Base-by-base conservation (phyloP, 2,888 invertebrate species). In the Pardosa pseudoannulata region DNA sequence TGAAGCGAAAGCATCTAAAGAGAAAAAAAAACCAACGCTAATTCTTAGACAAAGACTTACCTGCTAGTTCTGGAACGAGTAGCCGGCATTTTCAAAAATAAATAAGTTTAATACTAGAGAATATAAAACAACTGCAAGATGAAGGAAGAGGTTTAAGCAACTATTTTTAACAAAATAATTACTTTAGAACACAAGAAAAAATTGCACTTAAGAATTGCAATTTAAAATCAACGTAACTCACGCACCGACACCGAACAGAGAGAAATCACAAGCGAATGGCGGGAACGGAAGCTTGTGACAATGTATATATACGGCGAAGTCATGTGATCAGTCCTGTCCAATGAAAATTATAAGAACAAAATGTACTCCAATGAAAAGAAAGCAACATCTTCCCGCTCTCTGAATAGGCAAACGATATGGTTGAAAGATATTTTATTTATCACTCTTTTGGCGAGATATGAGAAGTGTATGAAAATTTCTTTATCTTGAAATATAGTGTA, bases 11-110 rank as follows among this genome's bases (percentile, higher is more conserved):
- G n/a, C n/a, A n/a, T n/a, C n/a, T n/a, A n/a, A n/a, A n/a, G n/a
- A n/a, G n/a, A n/a, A n/a, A n/a, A n/a, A n/a, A n/a, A n/a, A n/a
- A n/a, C n/a, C n/a, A n/a, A n/a, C n/a, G 65, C 2, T 23, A 1
- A 50, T n/a, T n/a, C n/a, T n/a, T n/a, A 56, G 67, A 79, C 39
- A 70, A 70, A 73, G 67, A 41, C 72, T 68, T 85, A 85, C 83
- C 83, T 85, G 83, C 85, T 86, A 28, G 85, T 79, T 74, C 85
- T 56, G 7, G 85, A 86, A 68, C 85, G 62, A 41, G 85, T 86
- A 67, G 85, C 79, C 79, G 85, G 85, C 85, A 86, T 86, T 70
- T 74, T 86, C 13, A 13, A 65, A 29, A 72, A 65, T 75, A 41
- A 75, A n/a, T 70, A 64, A 79, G 23, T 56, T 41, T 28, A 32